phyloP scores from a whole-genome alignment of 2,113 vertebrate species.

The Neogale vison region DNA sequence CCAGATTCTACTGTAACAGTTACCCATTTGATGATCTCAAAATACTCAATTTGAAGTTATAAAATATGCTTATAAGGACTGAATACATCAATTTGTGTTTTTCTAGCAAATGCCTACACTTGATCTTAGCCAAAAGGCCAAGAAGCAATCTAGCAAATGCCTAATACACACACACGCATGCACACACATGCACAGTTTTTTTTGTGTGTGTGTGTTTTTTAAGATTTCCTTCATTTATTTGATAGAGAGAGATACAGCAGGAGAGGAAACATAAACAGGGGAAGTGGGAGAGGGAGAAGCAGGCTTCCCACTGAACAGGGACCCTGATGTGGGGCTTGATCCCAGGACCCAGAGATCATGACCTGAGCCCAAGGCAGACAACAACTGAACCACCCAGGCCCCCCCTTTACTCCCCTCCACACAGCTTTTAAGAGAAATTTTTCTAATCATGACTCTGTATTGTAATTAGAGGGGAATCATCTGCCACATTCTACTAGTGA shows the following conservation, averaged over 20 bases:
- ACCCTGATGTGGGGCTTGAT: too few relatives aligned
- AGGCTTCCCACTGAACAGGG: too few relatives aligned
- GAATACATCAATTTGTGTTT: slow-evolving; percentile 38
- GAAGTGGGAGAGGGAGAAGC: too few relatives aligned
- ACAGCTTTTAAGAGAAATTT: background rate
- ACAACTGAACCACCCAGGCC: too few relatives aligned
- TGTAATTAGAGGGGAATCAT: background rate
- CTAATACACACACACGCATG: background rate
- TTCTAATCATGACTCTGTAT: background rate
- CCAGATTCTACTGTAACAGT: slow-evolving; percentile 31
- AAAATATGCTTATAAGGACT: slow-evolving; percentile 50
- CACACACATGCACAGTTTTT: background rate
- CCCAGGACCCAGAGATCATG: too few relatives aligned
- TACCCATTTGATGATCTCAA: slow-evolving; percentile 62
- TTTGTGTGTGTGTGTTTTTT: too few relatives aligned
- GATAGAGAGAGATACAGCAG: too few relatives aligned
- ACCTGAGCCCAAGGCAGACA: too few relatives aligned
- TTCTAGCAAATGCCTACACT: background rate
- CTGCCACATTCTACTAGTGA: background rate
- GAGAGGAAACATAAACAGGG: too few relatives aligned
- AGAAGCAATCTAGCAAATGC: background rate
- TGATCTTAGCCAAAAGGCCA: too few relatives aligned
- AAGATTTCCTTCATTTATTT: too few relatives aligned
- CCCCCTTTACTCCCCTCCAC: too few relatives aligned
- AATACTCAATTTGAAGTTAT: slow-evolving; percentile 61